phyloP scores from a whole-genome alignment of 1,140 invertebrate species.

The Helicorthomorpha holstii region DNA sequence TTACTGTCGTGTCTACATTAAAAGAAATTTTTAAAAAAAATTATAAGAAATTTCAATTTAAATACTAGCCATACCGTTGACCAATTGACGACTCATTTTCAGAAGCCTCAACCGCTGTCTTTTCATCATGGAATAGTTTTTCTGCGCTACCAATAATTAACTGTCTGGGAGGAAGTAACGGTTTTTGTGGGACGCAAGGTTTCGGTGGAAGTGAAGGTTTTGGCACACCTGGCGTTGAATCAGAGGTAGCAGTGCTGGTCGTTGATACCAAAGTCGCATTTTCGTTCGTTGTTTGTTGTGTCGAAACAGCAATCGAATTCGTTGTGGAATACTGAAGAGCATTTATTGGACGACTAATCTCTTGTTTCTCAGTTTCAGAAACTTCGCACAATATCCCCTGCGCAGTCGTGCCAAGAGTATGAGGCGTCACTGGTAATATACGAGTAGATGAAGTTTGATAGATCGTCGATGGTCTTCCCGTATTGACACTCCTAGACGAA shows the following conservation, averaged over 20 bases:
- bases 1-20: too few species aligned
- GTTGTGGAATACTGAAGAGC: not conserved
- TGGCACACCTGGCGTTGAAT: constrained; percentile 11
- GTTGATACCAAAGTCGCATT: not conserved
- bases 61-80: too few species aligned
- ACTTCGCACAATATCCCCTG: constrained; percentile 5
- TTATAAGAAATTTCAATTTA: too few species aligned
- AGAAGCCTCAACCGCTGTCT: too few species aligned
- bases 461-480: not conserved
- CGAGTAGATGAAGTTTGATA: constrained; percentile 63
- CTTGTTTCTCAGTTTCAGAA: not conserved
- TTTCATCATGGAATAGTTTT: too few species aligned
- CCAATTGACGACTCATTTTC: too few species aligned
- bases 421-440: constrained; percentile 59
- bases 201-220: constrained; percentile 57
- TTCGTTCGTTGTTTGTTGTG: not conserved
- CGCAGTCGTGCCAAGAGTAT: constrained; percentile 34
- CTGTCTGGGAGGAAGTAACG: constrained; percentile 27
- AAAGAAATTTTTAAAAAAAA: too few species aligned
- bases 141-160: constrained; percentile 16
- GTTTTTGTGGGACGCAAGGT: constrained; percentile 34
- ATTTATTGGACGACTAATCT: not conserved
- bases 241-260: not conserved
- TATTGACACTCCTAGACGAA: too few species aligned
- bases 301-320: not conserved